A percentile compares a stretch with the other conserved stretches of the same genome.
Evolutionary conservation across 2,888 invertebrate species (phyloP).

Genomic region (Zygogramma bicolorata): DNA sequence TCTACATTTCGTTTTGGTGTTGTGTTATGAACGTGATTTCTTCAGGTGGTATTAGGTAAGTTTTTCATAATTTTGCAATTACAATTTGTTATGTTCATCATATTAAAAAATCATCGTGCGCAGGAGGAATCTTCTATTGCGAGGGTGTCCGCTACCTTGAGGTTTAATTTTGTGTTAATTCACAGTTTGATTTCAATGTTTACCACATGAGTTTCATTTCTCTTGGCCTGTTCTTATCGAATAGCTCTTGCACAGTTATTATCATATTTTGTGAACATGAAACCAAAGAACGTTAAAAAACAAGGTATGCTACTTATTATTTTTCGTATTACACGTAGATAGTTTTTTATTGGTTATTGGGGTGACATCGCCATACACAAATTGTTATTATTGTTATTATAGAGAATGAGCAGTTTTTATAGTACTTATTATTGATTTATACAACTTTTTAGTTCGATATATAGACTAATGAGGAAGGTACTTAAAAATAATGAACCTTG

Average conservation of each 20-base stretch:
- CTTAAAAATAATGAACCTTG: neutral
- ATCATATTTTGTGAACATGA: neutral
- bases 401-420: too few species aligned
- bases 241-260: neutral
- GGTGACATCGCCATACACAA: too few species aligned
- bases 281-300: neutral
- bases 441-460: neutral
- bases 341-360: too few species aligned
- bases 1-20: neutral
- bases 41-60: neutral
- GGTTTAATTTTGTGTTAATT: slow-evolving; percentile 31
- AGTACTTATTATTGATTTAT: neutral
- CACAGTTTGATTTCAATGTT: slow-evolving; percentile 17
- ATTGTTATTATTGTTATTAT: too few species aligned
- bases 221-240: neutral
- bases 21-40: neutral
- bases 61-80: neutral
- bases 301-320: neutral
- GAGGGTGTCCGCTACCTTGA: slow-evolving; percentile 42
- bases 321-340: too few species aligned
- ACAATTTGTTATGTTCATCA: neutral
- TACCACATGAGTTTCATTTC: neutral
- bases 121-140: slow-evolving; percentile 35
- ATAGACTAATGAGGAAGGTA: neutral
- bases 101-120: slow-evolving; percentile 23